Percentiles rank a stretch among this genome's conserved stretches.
Evolutionary conservation across 2,797 vertebrate species (phyloP).

Genomic region (Oreortyx pictus): DNA sequence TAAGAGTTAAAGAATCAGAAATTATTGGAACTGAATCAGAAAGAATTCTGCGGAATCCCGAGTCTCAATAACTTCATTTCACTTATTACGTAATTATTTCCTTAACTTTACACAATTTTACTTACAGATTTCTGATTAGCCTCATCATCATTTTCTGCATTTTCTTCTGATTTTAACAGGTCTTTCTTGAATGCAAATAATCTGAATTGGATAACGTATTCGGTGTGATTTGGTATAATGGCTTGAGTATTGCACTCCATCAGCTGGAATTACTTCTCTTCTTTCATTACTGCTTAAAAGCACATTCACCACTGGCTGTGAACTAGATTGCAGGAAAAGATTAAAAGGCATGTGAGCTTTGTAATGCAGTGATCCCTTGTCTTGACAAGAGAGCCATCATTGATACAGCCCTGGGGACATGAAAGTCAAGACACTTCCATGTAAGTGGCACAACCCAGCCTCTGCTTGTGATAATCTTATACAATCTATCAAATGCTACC

Average conservation of each 20-base stretch:
- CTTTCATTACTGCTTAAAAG: constrained; percentile 8
- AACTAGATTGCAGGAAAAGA: background rate
- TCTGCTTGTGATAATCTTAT: background rate
- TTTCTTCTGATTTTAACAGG: background rate
- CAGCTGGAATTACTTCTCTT: background rate
- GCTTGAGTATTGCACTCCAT: background rate
- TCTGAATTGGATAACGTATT: background rate
- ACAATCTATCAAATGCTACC: background rate
- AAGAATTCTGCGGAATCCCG: background rate
- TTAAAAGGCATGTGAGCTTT: background rate
- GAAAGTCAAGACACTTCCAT: background rate
- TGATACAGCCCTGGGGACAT: background rate
- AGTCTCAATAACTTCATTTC: background rate
- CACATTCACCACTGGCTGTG: background rate
- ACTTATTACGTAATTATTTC: background rate
- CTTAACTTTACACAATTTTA: background rate
- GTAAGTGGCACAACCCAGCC: background rate
- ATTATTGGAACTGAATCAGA: background rate
- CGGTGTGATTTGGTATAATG: background rate
- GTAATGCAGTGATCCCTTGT: background rate
- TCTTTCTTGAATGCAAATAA: background rate
- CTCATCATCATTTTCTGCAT: background rate
- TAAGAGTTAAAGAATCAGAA: background rate
- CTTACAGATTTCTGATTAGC: background rate
- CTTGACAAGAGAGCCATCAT: background rate